These are phyloP conservation scores for Pomacea maculata DNA, from an alignment of 1,140 invertebrate species.

Conservation along the genomic window DNA sequence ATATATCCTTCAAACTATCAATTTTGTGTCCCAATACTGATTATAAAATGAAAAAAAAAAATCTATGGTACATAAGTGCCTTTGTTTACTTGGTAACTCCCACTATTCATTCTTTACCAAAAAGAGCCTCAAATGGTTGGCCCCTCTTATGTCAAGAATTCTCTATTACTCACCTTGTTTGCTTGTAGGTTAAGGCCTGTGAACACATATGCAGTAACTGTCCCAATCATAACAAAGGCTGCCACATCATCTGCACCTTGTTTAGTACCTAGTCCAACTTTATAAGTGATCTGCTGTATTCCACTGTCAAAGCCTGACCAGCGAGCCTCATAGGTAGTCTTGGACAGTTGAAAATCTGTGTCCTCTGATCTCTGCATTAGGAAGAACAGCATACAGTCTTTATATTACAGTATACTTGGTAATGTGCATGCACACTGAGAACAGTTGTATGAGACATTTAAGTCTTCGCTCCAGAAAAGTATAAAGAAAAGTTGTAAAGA, in stretches of 20 bases:
- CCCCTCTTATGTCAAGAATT: too few species aligned
- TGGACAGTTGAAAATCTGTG: constrained; percentile 29
- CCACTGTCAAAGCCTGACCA: constrained; percentile 25
- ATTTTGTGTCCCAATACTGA: background rate
- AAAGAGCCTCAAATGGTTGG: too few species aligned
- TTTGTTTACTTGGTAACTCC: too few species aligned
- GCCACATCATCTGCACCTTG: constrained; percentile 1
- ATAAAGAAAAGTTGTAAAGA: too few species aligned
- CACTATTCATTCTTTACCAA: too few species aligned
- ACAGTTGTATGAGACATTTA: too few species aligned
- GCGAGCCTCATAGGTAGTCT: background rate
- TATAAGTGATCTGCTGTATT: constrained; percentile 5
- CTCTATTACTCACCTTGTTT: background rate
- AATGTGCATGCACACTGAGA: too few species aligned
- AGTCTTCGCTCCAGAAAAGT: too few species aligned
- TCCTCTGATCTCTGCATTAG: constrained; percentile 19
- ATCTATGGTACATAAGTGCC: too few species aligned
- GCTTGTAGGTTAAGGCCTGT: constrained; percentile 8
- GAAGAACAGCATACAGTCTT: too few species aligned
- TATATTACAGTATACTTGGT: too few species aligned
- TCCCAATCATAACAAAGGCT: background rate
- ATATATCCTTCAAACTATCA: background rate
- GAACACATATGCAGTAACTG: constrained; percentile 6
- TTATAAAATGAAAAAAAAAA: too few species aligned
- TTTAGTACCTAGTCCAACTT: constrained; percentile 1